These are phyloP conservation scores for Xestia rhomboidea DNA, from an alignment of 2,888 invertebrate species.

Conservation along the genomic window DNA sequence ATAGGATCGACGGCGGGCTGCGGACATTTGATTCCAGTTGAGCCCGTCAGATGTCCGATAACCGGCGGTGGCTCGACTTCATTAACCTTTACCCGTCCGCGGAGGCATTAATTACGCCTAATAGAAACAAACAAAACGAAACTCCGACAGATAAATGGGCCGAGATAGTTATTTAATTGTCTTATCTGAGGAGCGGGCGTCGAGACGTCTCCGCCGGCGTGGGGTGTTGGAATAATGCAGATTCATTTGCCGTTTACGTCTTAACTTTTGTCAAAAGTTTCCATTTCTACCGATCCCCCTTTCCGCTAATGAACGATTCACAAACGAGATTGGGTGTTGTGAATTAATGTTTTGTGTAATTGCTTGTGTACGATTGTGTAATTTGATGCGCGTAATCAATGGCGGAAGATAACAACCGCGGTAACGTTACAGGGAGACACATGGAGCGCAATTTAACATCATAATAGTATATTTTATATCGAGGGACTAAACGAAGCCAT, in stretches of 20 bases:
- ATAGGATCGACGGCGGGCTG: slow-evolving; percentile 50
- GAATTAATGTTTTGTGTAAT: slow-evolving; percentile 87
- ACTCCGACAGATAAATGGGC: slow-evolving; percentile 86
- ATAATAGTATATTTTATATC: too few relatives aligned
- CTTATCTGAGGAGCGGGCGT: slow-evolving; percentile 81
- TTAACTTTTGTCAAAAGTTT: slow-evolving; percentile 87
- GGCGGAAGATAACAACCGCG: slow-evolving; percentile 59
- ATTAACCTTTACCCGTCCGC: slow-evolving; percentile 86
- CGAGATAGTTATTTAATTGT: slow-evolving; percentile 88
- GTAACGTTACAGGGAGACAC: slow-evolving; percentile 13
- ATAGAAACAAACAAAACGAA: slow-evolving; percentile 89
- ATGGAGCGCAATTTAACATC: slow-evolving; percentile 28
- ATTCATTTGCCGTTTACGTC: slow-evolving; percentile 85
- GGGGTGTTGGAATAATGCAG: slow-evolving; percentile 79
- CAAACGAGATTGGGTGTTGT: slow-evolving; percentile 82
- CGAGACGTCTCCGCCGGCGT: slow-evolving; percentile 68
- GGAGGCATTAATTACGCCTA: slow-evolving; percentile 86
- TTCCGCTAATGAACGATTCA: slow-evolving; percentile 86
- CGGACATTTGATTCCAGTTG: slow-evolving; percentile 58
- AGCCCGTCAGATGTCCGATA: slow-evolving; percentile 83
- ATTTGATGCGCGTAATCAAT: slow-evolving; percentile 72
- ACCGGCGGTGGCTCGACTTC: slow-evolving; percentile 76
- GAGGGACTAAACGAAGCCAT: too few relatives aligned
- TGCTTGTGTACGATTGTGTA: slow-evolving; percentile 78
- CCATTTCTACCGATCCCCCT: slow-evolving; percentile 77